Base-by-base conservation (phyloP, 2,888 invertebrate species). In the Brassicogethes aeneus region DNA sequence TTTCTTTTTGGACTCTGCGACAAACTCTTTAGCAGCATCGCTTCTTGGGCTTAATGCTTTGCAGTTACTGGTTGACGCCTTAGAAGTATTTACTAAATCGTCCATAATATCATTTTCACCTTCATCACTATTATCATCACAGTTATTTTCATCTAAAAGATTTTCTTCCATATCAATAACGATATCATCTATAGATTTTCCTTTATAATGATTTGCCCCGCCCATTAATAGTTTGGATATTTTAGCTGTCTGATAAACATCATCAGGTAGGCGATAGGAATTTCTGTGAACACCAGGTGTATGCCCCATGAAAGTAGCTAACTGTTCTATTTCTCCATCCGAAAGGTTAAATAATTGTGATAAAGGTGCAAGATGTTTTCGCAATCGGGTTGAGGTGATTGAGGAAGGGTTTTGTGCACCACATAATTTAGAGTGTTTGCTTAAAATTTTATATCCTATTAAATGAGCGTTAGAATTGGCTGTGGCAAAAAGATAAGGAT, bases 301-400 rank as follows among this genome's bases (percentile, higher is more conserved):
- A 30, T 56, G 54, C 1, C 56, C 55, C 54, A 56, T 56, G 47
- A 55, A 56, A 2, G 40, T 43, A 8, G 56, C 46, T 12, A 55
- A 30, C 40, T 56, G 54, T 37, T 55, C 57, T 1, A 57, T 39
- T 36, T 55, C 56, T 34, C 37, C 53, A 2, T 51, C 48, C 5
- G 44, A 32, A 46, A 55, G 46, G 32, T 50, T 48, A 40, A 57
- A 52, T 13, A 55, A 5, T 45, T 57, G 54, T 3, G 54, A 47
- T 36, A 57, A 37, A 2, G 56, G 57, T 5, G 55, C 55, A 15
- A 59, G 42, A 36, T 54, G 56, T 39, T 59, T 59, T 15, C 54
- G 37, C 15, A 57, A 37, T 35, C 39, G 46, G n/a, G 53, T 57
- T 2, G 43, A 44, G 5, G 54, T 58, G 17, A 55, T 34, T 2